Conservation (phyloP, 2,113 vertebrate genomes). For the Syrrhaptes paradoxus region DNA sequence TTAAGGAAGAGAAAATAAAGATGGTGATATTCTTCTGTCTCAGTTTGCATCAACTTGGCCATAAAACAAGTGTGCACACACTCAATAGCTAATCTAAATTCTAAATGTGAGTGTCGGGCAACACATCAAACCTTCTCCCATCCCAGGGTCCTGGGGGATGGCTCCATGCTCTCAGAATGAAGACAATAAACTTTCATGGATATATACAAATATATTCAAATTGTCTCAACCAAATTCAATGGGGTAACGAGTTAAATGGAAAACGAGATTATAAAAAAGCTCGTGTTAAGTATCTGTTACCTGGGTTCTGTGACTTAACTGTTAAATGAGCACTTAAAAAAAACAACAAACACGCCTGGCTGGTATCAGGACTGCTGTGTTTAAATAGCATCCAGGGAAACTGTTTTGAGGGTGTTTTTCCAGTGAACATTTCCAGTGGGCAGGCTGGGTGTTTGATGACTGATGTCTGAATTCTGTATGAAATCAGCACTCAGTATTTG, state of each 20-base stretch:
- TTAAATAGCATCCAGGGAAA: background rate
- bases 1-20: background rate
- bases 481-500: accelerated
- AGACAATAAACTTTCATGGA: background rate
- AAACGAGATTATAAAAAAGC: background rate
- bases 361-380: background rate
- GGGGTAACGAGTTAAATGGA: background rate
- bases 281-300: background rate
- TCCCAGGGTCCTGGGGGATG: background rate
- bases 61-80: background rate
- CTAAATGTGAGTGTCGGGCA: background rate
- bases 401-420: background rate
- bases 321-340: background rate
- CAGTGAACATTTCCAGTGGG: background rate
- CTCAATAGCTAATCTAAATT: background rate
- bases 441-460: background rate
- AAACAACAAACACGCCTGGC: background rate
- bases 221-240: background rate
- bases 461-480: background rate
- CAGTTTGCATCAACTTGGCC: background rate
- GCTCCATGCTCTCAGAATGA: background rate
- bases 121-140: background rate
- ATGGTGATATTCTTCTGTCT: background rate
- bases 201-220: background rate
- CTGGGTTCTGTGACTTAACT: background rate